Percentiles rank a stretch among this genome's conserved stretches.
phyloP scores from a whole-genome alignment of 1,140 invertebrate species.

The Phenacoccus solenopsis region DNA sequence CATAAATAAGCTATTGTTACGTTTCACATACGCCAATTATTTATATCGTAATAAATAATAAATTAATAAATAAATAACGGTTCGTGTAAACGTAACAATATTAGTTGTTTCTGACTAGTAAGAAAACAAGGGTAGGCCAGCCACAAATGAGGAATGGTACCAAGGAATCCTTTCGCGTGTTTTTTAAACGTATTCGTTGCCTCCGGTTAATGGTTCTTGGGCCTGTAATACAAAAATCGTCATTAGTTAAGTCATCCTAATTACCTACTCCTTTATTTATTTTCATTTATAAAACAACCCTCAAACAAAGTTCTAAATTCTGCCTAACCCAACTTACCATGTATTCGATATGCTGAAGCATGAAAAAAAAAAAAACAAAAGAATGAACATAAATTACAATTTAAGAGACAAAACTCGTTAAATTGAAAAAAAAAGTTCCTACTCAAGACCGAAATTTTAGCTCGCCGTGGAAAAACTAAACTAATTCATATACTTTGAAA shows the following conservation, averaged over 20 bases:
- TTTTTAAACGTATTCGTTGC: constrained; percentile 53
- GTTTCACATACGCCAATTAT: background rate
- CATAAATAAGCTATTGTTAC: background rate
- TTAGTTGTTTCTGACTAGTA: background rate
- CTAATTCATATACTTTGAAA: no score
- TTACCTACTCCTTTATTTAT: background rate
- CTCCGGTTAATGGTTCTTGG: constrained; percentile 56
- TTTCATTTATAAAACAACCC: background rate
- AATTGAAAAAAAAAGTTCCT: no score
- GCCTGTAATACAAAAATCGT: constrained; percentile 42
- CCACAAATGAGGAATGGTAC: background rate
- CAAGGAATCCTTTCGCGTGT: background rate
- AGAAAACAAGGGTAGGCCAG: background rate
- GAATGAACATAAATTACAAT: no score
- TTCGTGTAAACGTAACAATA: background rate
- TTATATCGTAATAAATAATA: background rate
- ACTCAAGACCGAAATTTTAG: no score
- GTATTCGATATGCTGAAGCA: constrained; percentile 12
- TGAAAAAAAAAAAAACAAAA: constrained; percentile 11
- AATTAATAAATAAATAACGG: background rate
- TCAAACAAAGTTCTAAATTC: background rate
- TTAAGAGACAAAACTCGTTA: no score
- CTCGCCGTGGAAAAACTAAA: no score
- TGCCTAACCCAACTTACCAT: background rate
- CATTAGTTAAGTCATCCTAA: constrained; percentile 4